Percentiles rank a stretch among this genome's conserved stretches.
These are phyloP conservation scores for Calyptommatus sinebrachiatus DNA, from an alignment of 2,113 vertebrate genomes.

Conservation along the genomic window DNA sequence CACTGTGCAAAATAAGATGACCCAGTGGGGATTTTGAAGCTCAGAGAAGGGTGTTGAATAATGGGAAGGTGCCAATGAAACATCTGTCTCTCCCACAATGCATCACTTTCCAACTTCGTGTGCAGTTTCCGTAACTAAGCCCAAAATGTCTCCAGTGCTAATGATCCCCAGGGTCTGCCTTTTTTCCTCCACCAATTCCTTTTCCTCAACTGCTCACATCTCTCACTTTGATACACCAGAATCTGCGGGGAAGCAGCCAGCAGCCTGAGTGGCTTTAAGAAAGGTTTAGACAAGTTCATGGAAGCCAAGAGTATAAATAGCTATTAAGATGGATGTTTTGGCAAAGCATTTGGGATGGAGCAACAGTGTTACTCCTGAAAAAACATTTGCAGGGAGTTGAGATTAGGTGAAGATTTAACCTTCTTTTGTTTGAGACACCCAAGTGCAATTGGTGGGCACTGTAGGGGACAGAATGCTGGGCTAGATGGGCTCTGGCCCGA, in stretches of 20 bases:
- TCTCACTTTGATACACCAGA: neutral
- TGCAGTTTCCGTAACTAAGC: neutral
- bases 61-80: neutral
- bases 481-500: no score
- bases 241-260: neutral
- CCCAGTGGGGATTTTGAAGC: slow-evolving; percentile 9
- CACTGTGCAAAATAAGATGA: slow-evolving; percentile 10
- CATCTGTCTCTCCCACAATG: neutral
- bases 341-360: no score
- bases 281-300: no score
- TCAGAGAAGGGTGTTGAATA: slow-evolving; percentile 7
- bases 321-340: no score
- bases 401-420: no score
- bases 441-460: no score
- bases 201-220: neutral
- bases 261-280: no score
- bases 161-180: neutral
- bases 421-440: no score
- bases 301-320: no score
- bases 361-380: no score
- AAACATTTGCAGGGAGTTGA: no score
- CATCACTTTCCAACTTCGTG: neutral
- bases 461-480: no score
- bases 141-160: neutral
- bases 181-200: neutral